Conservation (phyloP, 2,113 vertebrate genomes). For the Astatotilapia flaviijosephi region DNA sequence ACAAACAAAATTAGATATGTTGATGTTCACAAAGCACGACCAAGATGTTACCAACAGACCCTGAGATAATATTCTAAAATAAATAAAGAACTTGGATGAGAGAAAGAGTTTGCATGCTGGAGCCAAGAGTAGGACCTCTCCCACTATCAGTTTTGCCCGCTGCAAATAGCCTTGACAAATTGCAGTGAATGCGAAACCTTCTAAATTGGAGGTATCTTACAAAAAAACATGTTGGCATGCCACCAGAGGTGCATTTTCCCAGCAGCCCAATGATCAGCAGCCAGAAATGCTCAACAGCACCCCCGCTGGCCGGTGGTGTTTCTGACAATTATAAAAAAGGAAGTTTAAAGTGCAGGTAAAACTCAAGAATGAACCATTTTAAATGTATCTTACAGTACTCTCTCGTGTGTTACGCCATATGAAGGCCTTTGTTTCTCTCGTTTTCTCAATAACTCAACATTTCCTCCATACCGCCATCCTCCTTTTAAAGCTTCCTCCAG, state of each 20-base stretch:
- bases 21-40: not conserved
- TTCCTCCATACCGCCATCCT: not conserved
- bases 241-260: constrained; percentile 35
- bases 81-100: constrained; percentile 27
- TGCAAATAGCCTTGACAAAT: constrained; percentile 40
- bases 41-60: not conserved
- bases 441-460: not conserved
- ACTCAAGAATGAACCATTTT: not conserved
- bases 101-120: not conserved
- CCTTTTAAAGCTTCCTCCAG: not conserved
- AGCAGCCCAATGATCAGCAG: not conserved
- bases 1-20: not conserved
- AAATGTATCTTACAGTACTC: not conserved
- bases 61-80: constrained; percentile 3
- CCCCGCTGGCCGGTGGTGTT: not conserved
- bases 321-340: not conserved
- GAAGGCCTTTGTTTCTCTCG: not conserved
- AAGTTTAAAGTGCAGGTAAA: not conserved
- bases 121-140: constrained; percentile 30
- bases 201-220: constrained; percentile 30
- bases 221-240: constrained; percentile 11
- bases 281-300: not conserved
- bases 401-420: not conserved
- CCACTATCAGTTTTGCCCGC: not conserved
- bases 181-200: constrained; percentile 29